phyloP scores from a whole-genome alignment of 2,888 invertebrate genomes.

The Loripinus fragilis region DNA sequence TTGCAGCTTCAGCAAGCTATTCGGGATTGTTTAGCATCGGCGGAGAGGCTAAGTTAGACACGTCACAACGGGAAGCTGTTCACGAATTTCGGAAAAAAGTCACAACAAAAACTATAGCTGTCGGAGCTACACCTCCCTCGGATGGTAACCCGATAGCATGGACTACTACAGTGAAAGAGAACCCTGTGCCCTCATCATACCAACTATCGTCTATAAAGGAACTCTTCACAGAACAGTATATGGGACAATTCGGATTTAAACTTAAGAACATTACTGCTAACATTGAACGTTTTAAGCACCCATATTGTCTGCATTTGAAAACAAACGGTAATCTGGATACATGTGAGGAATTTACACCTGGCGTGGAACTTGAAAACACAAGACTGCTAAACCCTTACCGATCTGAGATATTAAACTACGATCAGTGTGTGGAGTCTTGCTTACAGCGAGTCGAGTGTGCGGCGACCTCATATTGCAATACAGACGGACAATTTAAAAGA shows the following conservation, averaged over 20 bases:
- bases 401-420: neutral
- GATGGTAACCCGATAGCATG: constrained; percentile 27
- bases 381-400: neutral
- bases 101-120: constrained; percentile 11
- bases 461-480: neutral
- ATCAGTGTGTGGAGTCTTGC: neutral
- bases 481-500: neutral
- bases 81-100: constrained; percentile 7
- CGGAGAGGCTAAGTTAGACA: constrained; percentile 9
- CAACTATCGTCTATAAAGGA: constrained; percentile 11
- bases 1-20: constrained; percentile 24
- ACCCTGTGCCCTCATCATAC: constrained; percentile 17
- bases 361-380: neutral
- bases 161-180: constrained; percentile 25
- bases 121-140: constrained; percentile 24
- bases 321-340: neutral
- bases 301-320: neutral
- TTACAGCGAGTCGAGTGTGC: neutral
- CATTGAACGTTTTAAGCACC: neutral
- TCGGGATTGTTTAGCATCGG: constrained; percentile 14
- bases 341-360: neutral
- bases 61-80: neutral
- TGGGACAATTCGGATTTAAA: neutral
- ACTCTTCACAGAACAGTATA: constrained; percentile 18
- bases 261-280: neutral